Evolutionary conservation across 1,140 invertebrate species (phyloP).

Genomic region (Coboldia fuscipes): DNA sequence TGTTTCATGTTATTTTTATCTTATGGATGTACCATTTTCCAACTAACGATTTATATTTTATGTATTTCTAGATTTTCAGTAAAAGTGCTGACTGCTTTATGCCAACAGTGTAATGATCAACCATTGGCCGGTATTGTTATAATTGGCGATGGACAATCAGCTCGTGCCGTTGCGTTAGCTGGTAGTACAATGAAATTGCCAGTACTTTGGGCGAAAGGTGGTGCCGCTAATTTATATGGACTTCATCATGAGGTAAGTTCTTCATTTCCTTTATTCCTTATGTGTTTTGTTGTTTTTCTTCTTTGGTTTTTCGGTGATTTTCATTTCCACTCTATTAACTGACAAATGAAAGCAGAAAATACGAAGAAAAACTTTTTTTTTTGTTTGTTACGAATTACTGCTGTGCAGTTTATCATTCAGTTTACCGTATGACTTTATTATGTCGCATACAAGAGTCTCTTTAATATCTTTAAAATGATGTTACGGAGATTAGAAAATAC

Average conservation of each 20-base stretch:
- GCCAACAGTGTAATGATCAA: conserved; percentile 16
- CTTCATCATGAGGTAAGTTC: conserved; percentile 9
- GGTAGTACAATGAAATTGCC: conserved; percentile 18
- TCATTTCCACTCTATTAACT: conserved; percentile 1
- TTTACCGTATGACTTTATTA: too few relatives aligned
- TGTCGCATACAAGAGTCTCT: too few relatives aligned
- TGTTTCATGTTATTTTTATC: neutral
- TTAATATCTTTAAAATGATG: too few relatives aligned
- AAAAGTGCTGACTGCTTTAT: conserved; percentile 14
- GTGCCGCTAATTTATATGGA: conserved; percentile 12
- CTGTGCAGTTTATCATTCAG: too few relatives aligned
- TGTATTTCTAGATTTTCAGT: conserved; percentile 14
- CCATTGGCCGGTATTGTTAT: conserved; percentile 19
- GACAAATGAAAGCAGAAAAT: too few relatives aligned
- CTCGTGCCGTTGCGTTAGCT: conserved; percentile 18
- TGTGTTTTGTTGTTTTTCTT: neutral
- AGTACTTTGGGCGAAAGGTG: conserved; percentile 20
- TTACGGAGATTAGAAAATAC: too few relatives aligned
- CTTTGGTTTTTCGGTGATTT: neutral
- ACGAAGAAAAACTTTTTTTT: too few relatives aligned
- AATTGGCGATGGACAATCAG: conserved; percentile 19
- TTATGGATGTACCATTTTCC: too few relatives aligned
- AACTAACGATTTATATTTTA: neutral
- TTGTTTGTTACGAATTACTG: too few relatives aligned
- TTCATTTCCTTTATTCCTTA: neutral